These are phyloP conservation scores for Pocota personata DNA, from an alignment of 2,888 invertebrate species.

Conservation along the genomic window DNA sequence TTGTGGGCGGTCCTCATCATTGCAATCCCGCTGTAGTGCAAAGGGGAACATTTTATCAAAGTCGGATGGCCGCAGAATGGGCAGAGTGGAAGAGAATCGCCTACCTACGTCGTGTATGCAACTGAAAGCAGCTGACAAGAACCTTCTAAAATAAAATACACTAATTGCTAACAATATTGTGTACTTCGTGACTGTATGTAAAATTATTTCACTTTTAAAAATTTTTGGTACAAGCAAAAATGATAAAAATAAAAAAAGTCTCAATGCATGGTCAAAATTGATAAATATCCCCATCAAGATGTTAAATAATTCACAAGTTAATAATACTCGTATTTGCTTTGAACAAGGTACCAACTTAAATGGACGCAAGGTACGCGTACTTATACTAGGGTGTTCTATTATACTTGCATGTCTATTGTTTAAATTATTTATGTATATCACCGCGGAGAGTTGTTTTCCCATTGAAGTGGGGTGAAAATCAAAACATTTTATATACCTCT, in stretches of 20 bases:
- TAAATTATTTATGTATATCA: constrained; percentile 9
- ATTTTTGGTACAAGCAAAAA: too few species aligned
- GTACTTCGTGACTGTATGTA: too few species aligned
- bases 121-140: too few species aligned
- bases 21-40: too few species aligned
- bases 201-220: too few species aligned
- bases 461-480: constrained; percentile 12
- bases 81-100: too few species aligned
- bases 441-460: not conserved
- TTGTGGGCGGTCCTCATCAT: too few species aligned
- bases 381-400: not conserved
- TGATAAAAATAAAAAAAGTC: not conserved
- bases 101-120: too few species aligned
- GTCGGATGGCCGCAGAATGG: too few species aligned
- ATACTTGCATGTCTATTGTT: not conserved
- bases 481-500: not conserved
- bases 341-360: not conserved
- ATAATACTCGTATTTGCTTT: constrained; percentile 10
- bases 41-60: too few species aligned
- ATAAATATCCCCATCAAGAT: constrained; percentile 1
- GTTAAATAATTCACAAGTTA: constrained; percentile 31
- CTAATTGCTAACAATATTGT: too few species aligned
- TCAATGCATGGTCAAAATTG: not conserved
- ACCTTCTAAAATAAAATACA: too few species aligned
- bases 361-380: not conserved